Percentiles rank a stretch among this genome's conserved stretches.
phyloP scores from a whole-genome alignment of 2,113 vertebrate genomes.

The Gobio gobio region DNA sequence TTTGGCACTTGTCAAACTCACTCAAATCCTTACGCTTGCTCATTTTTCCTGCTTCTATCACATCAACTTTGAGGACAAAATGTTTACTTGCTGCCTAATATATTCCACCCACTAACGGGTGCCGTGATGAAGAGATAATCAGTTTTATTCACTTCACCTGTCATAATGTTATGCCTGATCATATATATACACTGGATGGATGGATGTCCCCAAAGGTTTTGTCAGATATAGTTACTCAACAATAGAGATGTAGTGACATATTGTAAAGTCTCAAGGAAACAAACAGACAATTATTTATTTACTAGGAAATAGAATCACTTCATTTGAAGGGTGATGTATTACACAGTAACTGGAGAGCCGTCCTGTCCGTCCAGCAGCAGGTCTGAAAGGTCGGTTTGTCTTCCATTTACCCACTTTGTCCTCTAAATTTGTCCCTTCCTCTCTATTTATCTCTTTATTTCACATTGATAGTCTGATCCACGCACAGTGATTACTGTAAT shows the following conservation, averaged over 20 bases:
- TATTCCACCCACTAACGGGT: too few species aligned
- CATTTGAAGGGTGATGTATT: conserved; percentile 20
- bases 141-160: too few species aligned
- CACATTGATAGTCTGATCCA: background rate
- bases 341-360: background rate
- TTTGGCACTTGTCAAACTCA: too few species aligned
- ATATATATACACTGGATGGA: too few species aligned
- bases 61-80: too few species aligned
- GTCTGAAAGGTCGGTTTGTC: background rate
- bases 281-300: conserved; percentile 35
- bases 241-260: background rate
- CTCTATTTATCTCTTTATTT: background rate
- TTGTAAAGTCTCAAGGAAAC: background rate
- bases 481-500: background rate
- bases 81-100: too few species aligned
- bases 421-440: background rate
- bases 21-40: too few species aligned
- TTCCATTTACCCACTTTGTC: background rate
- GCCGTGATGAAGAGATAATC: too few species aligned
- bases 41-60: too few species aligned
- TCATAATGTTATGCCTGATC: too few species aligned
- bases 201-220: background rate
- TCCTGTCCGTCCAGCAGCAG: background rate
- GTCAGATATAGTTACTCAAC: background rate
- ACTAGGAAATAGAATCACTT: conserved; percentile 5